phyloP scores from a whole-genome alignment of 2,888 invertebrate species.

The Tenthredo scrophulariae region DNA sequence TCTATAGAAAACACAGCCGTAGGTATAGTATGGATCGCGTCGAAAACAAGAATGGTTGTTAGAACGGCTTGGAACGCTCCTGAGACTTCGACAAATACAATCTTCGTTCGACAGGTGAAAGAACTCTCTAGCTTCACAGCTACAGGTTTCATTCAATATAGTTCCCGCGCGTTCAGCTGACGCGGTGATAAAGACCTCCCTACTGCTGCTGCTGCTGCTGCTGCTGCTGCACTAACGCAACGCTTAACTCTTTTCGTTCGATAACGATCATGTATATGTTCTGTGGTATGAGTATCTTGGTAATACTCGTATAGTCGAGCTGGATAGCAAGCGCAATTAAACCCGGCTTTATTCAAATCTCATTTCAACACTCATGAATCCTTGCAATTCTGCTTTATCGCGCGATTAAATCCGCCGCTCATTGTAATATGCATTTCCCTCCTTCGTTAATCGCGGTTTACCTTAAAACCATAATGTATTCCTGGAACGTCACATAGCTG shows the following conservation, averaged over 20 bases:
- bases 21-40: neutral
- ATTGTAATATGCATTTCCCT: neutral
- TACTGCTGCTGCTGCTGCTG: neutral
- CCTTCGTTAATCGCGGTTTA: neutral
- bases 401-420: conserved; percentile 16
- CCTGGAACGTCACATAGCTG: neutral
- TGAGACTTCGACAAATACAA: neutral
- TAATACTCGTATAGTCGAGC: neutral
- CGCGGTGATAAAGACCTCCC: conserved; percentile 1
- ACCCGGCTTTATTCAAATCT: neutral
- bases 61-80: neutral
- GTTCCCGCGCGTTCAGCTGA: conserved; percentile 7
- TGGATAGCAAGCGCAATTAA: neutral
- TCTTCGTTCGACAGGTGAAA: conserved; percentile 33
- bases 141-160: conserved; percentile 8
- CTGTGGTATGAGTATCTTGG: neutral
- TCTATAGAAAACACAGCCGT: neutral
- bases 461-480: neutral
- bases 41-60: neutral
- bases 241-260: neutral
- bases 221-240: neutral
- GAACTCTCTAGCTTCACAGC: neutral
- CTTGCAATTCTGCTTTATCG: neutral
- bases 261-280: neutral
- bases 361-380: conserved; percentile 28